phyloP scores from a whole-genome alignment of 2,113 vertebrate genomes.

The Microtus ochrogaster region DNA sequence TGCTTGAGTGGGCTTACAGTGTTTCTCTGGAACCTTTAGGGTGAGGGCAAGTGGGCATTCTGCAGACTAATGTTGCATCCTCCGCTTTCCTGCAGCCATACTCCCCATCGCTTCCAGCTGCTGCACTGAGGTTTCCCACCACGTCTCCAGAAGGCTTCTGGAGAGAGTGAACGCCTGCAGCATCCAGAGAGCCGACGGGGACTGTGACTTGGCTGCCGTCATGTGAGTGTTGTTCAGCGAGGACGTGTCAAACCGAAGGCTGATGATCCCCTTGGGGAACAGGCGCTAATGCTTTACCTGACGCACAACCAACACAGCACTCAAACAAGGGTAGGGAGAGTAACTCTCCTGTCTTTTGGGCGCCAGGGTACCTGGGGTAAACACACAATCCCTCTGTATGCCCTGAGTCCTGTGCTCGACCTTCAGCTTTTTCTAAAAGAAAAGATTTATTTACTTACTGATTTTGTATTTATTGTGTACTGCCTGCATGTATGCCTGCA shows the following conservation, averaged over 20 bases:
- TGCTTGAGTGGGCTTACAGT: neutral
- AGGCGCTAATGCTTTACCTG: neutral
- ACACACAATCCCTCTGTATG: neutral
- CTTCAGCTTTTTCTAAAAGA: neutral
- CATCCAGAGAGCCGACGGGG: conserved; percentile 82
- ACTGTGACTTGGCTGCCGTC: conserved; percentile 85
- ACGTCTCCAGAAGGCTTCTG: conserved; percentile 82
- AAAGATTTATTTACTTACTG: too few relatives aligned
- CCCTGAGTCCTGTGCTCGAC: rapidly evolving
- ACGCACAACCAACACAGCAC: neutral
- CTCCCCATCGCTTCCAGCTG: conserved; percentile 85
- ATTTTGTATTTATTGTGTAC: too few relatives aligned
- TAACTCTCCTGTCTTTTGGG: neutral
- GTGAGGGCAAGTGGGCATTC: neutral
- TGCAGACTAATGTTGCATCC: neutral
- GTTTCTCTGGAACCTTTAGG: neutral
- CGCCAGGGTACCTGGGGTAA: neutral
- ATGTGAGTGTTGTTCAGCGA: conserved; percentile 83
- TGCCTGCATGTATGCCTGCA: too few relatives aligned
- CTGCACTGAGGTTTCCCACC: conserved; percentile 82
- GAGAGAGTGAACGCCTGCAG: conserved; percentile 81
- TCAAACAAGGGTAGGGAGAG: neutral
- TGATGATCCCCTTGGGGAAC: neutral
- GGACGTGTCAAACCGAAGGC: neutral
- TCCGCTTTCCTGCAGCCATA: conserved; percentile 81